These are phyloP conservation scores for Schizopygopsis malacanthus DNA, from an alignment of 2,797 vertebrate genomes.

Conservation along the genomic window DNA sequence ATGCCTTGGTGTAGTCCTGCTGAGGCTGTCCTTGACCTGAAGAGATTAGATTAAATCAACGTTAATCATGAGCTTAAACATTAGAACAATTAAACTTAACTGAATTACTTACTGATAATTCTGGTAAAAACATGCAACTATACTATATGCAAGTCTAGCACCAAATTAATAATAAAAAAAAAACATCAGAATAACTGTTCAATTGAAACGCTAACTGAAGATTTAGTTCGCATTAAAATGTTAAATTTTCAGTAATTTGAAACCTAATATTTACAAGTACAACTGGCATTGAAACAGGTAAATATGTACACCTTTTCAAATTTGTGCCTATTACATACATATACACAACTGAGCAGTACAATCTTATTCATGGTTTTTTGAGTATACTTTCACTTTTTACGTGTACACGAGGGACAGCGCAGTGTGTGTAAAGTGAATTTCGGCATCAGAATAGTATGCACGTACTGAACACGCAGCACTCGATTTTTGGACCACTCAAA, in stretches of 20 bases:
- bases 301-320: no score
- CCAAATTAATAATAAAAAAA: not conserved
- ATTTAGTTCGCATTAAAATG: not conserved
- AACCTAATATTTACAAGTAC: not conserved
- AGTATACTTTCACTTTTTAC: no score
- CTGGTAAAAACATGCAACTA: not conserved
- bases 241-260: not conserved
- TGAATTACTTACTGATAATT: not conserved
- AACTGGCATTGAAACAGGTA: not conserved
- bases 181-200: not conserved
- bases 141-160: not conserved
- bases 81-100: not conserved
- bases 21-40: slow-evolving; percentile 84
- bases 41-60: slow-evolving; percentile 17
- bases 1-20: slow-evolving; percentile 86
- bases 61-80: not conserved
- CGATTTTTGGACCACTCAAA: no score
- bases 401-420: no score
- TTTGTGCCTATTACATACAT: not conserved
- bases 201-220: not conserved
- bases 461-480: no score
- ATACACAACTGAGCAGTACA: slow-evolving; percentile 4
- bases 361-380: not conserved
- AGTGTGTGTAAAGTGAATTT: no score
- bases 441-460: no score